These are phyloP conservation scores for Cataglyphis altisquamis DNA, from an alignment of 2,888 invertebrate genomes.

Conservation along the genomic window DNA sequence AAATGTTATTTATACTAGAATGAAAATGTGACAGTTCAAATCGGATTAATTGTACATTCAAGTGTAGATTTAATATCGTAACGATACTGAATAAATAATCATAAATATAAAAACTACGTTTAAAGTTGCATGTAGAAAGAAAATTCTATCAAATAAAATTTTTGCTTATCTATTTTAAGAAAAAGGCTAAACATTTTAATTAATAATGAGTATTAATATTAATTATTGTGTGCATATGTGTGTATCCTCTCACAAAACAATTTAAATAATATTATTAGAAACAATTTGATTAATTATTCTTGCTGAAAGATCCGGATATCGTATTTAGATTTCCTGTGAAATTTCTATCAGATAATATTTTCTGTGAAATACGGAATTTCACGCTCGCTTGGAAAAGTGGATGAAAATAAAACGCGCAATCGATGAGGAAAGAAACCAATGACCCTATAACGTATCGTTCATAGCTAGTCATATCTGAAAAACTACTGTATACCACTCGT, in stretches of 20 bases:
- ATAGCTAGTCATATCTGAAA: conserved; percentile 26
- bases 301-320: conserved; percentile 1
- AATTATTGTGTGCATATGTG: not conserved
- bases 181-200: not conserved
- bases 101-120: not conserved
- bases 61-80: conserved; percentile 12
- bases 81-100: conserved; percentile 8
- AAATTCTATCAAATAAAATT: not conserved
- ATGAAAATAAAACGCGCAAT: conserved; percentile 51
- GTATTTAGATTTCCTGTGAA: not conserved
- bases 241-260: not conserved
- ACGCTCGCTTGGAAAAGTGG: conserved; percentile 47
- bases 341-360: conserved; percentile 39
- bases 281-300: conserved; percentile 16
- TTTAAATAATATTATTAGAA: not conserved
- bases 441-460: conserved; percentile 40
- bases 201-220: not conserved
- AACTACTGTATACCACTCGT: conserved; percentile 24
- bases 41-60: not conserved
- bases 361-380: conserved; percentile 39
- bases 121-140: not conserved
- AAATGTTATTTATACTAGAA: not conserved
- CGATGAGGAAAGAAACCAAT: conserved; percentile 46
- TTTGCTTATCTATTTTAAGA: not conserved
- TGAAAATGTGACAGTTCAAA: not conserved